Evolutionary conservation across 2,113 vertebrate genomes (phyloP).

Genomic region (Embiotoca jacksoni): DNA sequence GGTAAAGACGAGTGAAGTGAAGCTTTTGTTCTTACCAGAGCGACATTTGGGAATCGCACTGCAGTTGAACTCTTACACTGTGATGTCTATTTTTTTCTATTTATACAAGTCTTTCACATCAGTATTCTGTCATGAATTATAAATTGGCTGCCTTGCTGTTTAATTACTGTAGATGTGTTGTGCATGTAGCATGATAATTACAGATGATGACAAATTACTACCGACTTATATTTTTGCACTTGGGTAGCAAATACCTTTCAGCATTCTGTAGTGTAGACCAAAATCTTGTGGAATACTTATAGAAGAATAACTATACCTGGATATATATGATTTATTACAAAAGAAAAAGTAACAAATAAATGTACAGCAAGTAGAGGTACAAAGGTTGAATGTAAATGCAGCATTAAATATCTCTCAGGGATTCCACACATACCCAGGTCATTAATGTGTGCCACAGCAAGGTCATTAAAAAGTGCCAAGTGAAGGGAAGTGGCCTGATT

Average conservation of each 20-base stretch:
- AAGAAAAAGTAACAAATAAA: neutral
- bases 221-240: neutral
- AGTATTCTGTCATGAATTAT: conserved; percentile 43
- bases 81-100: conserved; percentile 38
- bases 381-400: conserved; percentile 55
- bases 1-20: conserved; percentile 20
- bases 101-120: conserved; percentile 31
- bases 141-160: conserved; percentile 42
- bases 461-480: conserved; percentile 76
- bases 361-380: neutral
- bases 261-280: neutral
- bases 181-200: conserved; percentile 19
- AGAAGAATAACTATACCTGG: neutral
- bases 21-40: conserved; percentile 49
- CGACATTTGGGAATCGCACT: conserved; percentile 20
- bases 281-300: neutral
- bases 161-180: conserved; percentile 44
- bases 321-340: neutral
- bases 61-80: conserved; percentile 1
- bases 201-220: conserved; percentile 42
- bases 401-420: conserved; percentile 41
- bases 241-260: neutral
- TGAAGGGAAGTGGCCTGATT: conserved; percentile 75
- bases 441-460: conserved; percentile 62
- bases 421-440: conserved; percentile 41